Evolutionary conservation across 1,140 invertebrate species (phyloP), one percentile per base, ranked within the genome.

Genomic region (Lineus longissimus): DNA sequence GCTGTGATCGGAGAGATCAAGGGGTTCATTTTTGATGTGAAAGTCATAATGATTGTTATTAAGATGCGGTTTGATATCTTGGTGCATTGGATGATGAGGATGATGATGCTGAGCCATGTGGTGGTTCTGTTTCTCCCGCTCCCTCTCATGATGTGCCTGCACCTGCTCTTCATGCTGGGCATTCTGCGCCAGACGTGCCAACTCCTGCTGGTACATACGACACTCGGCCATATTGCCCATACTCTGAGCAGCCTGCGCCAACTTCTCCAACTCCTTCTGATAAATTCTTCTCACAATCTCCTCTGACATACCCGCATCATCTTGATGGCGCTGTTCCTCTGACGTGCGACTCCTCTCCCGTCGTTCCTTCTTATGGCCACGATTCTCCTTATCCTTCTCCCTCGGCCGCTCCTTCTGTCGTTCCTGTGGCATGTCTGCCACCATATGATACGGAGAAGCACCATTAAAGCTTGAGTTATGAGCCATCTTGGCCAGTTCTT

Each of bases 211-310:
- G 78, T 94, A 94, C n/a, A 92, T 90, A 70, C 94, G 92, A 15
- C 84, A 95, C 84, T 64, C 94, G 86, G 74, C 74, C 41, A 80
- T 66, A 56, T 81, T 81, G 19, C 80, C 80, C 58, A 89, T 89
- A 64, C 89, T 86, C 64, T 89, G 91, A 72, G 89, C 88, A 23
- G 73, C 72, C 29, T 77, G 71, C 22, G 80, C 78, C 19, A 98
- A 86, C 78, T 97, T 96, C 47, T 91, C 90, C 43, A 97, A 82
- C 76, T 97, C 94, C 78, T 97, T 95, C 72, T 98, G 93, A 78
- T 98, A 98, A 73, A 98, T 95, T 74, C 93, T 87, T 17, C 94
- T 89, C 70, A 99, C 93, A 83, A 98, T 96, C 76, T 98, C 96
- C 81, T 96, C 94, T 51, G 95, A 90, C 82, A 96, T 92, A 83